A percentile compares a stretch with the other conserved stretches of the same genome.
phyloP scores from a whole-genome alignment of 1,140 invertebrate genomes.

The Caenorhabditis remanei region DNA sequence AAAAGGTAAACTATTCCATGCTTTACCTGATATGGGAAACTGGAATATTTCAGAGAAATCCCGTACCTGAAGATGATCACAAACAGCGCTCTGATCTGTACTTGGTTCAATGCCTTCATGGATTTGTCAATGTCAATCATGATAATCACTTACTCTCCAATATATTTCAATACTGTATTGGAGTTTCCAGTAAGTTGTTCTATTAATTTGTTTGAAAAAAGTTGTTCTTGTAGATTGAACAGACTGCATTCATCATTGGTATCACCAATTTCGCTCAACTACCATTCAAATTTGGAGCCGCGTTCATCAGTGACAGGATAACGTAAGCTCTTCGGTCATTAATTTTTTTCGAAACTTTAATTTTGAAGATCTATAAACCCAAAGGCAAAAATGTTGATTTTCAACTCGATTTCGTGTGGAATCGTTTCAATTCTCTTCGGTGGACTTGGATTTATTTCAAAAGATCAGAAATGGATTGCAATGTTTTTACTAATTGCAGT shows the following conservation, averaged over 20 bases:
- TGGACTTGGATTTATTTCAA: conserved; percentile 20
- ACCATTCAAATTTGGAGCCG: conserved; percentile 31
- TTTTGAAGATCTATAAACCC: conserved; percentile 9
- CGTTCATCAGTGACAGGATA: conserved; percentile 25
- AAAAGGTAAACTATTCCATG: neutral
- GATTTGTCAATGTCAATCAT: conserved; percentile 49
- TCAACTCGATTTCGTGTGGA: conserved; percentile 37
- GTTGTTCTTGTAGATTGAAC: neutral
- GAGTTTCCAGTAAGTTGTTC: conserved; percentile 11
- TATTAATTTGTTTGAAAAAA: neutral
- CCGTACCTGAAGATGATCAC: conserved; percentile 17
- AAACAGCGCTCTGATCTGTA: neutral
- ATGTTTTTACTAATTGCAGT: conserved; percentile 37
- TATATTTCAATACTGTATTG: conserved; percentile 58
- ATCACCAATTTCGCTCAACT: conserved; percentile 32
- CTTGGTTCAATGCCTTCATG: conserved; percentile 59
- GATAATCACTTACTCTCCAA: conserved; percentile 56
- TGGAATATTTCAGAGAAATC: conserved; percentile 7
- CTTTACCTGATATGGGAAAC: neutral
- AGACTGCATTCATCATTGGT: conserved; percentile 37
- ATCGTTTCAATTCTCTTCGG: conserved; percentile 20
- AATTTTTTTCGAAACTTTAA: neutral
- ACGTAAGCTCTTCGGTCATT: neutral
- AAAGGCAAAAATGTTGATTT: conserved; percentile 17
- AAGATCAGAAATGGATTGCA: conserved; percentile 30